Base-by-base conservation (phyloP, 2,888 invertebrate species). In the Acleris cristana region DNA sequence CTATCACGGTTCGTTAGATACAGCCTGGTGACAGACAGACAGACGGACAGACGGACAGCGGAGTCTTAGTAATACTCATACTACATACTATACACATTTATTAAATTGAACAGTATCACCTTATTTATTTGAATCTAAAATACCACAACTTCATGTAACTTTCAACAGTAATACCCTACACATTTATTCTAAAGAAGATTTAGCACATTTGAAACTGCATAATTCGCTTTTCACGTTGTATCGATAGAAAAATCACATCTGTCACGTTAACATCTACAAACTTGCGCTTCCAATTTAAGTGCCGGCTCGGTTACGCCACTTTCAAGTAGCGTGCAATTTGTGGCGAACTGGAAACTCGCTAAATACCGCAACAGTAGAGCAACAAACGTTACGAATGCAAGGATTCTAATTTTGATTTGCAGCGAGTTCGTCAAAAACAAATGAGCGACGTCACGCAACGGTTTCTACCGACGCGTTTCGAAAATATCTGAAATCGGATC, bases 341-440 rank as follows among this genome's bases (percentile, higher is more conserved):
- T 76, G 81, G 80, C 80, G 76, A 74, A 74, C 48, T 63, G 48
- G 58, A 79, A 77, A 74, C 70, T 69, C 72, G 74, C 72, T 76
- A 53, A 61, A 60, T 34, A 51, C 10, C 48, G 62, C 66, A 67
- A 56, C 48, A 53, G 56, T 51, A 51, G 49, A 61, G 6, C 48
- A 26, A 58, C 57, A 40, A 52, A 18, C 55, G 44, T 56, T 56
- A 61, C 51, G 18, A 45, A 61, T 14, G 40, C 4, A 40, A 14
- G 40, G 40, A 14, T 40, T 40, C 40, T 14, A 40, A 14, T 40
- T 40, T 40, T 40, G 40, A 40, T 14, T 64, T 48, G 40, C 58
- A 34, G 26, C 52, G 18, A 23, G 51, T 30, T 26, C 2, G 44
- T 7, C 40, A 51, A 54, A 53, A 62, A 62, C 45, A 62, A 54